These are phyloP conservation scores for Drosophila sulfurigaster DNA, from an alignment of 1,140 invertebrate genomes.

Conservation along the genomic window DNA sequence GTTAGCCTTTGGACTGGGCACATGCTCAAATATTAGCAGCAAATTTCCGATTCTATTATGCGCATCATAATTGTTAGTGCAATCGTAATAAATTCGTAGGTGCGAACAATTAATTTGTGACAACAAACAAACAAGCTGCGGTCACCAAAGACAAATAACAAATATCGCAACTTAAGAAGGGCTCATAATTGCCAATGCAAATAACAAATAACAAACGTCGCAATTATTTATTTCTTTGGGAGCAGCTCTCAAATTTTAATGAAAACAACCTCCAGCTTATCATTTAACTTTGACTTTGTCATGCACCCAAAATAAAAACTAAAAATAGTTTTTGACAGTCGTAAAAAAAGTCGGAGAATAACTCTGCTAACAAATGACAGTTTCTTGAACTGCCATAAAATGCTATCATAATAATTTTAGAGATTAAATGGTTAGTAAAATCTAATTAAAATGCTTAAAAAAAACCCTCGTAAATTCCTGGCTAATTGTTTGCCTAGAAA, in stretches of 20 bases:
- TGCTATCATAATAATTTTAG: background rate
- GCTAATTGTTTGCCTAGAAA: background rate
- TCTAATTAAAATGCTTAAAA: conserved; percentile 2
- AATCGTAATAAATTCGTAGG: conserved; percentile 21
- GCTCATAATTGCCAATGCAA: conserved; percentile 1
- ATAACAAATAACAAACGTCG: conserved; percentile 4
- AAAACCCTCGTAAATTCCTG: background rate
- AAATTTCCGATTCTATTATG: background rate
- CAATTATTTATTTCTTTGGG: background rate
- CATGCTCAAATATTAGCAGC: background rate
- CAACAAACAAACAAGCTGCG: conserved; percentile 28
- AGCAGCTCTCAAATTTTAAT: background rate
- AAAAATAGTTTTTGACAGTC: too few species aligned
- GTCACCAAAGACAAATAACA: conserved; percentile 6
- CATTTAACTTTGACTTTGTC: background rate
- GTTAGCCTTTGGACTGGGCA: background rate
- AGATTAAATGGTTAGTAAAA: background rate
- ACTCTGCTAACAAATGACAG: background rate
- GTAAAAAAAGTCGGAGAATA: background rate
- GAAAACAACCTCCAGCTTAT: background rate
- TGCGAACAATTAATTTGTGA: conserved; percentile 60
- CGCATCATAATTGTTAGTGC: conserved; percentile 11
- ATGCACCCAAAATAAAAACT: too few species aligned
- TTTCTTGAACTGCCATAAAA: background rate
- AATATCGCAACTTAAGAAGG: conserved; percentile 11